Evolutionary conservation across 1,140 invertebrate species (phyloP).

Genomic region (Orius laevigatus): DNA sequence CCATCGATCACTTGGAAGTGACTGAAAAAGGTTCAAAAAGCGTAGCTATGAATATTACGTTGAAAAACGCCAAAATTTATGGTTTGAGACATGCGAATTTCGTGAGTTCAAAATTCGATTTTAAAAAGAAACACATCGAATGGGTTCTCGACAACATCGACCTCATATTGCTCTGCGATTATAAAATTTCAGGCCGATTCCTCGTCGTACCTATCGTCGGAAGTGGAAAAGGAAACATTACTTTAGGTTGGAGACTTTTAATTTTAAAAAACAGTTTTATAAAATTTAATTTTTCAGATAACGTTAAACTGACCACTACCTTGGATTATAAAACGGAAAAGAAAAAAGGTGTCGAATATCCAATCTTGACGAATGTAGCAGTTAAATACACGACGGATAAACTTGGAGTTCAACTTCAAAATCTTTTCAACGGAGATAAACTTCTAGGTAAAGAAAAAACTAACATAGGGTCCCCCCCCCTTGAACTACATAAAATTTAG

Average conservation of each 20-base stretch:
- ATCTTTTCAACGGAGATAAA: too few species aligned
- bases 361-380: too few species aligned
- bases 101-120: conserved; percentile 11
- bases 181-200: conserved; percentile 47
- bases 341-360: too few species aligned
- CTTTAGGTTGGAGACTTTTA: conserved; percentile 30
- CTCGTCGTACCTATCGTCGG: conserved; percentile 49
- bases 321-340: too few species aligned
- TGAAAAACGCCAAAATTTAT: not conserved
- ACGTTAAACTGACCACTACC: too few species aligned
- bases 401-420: too few species aligned
- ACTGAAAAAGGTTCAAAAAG: not conserved
- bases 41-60: not conserved
- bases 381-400: too few species aligned
- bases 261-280: too few species aligned
- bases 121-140: conserved; percentile 19
- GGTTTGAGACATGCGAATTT: not conserved
- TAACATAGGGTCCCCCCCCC: too few species aligned
- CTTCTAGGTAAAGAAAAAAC: too few species aligned
- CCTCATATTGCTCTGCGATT: conserved; percentile 34
- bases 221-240: conserved; percentile 46
- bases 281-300: too few species aligned
- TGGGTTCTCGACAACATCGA: conserved; percentile 26
- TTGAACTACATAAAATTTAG: too few species aligned
- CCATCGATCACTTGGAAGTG: not conserved